Evolutionary conservation across 2,797 vertebrate species (phyloP), one percentile per base, ranked within the genome.

Genomic region (Characodon lateralis): DNA sequence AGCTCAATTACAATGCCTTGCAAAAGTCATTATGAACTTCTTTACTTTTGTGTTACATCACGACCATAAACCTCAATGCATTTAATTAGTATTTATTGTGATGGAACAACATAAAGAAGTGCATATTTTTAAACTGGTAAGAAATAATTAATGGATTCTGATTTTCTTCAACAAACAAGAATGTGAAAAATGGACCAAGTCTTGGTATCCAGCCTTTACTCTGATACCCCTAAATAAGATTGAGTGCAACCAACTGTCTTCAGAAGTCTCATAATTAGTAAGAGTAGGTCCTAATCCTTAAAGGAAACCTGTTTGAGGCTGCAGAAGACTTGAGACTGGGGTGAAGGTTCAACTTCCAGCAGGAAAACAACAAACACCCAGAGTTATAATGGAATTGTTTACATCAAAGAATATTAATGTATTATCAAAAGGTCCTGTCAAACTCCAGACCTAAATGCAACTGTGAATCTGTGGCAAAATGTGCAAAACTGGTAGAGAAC

Each of bases 1-100:
- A 88, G 84, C 80, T 86, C 71, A 82, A 86, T 78, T 77, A 89
- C 91, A 69, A 43, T 6, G 66, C 22, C 41, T 69, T 69, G 66
- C 6, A 55, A 55, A 55, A 55, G 53, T 24, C 24, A 69, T 53
- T 53, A 53, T 53, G 4, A 41, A 66, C 22, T 22, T 66, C 22
- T 22, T 66, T 6, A 22, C 8, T 1, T 66, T 66, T 41, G n/a
- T 41, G 35, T 39, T 41, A 66, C 35, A 66, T 41, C 18, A 48
- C 66, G 48, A 48, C 10, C 41, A 48, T 43, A 69, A 26, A 26
- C 5, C 26, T 48, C 6, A 7, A 46, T 26, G 24, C 24, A 69
- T 69, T 26, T 69, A 4, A 46, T 69, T 26, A 6, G 43, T 24
- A 69, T 46, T 46, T 26, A 46, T 65, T 39, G 28, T 14, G 3